These are phyloP conservation scores for Lateolabrax maculatus DNA, from an alignment of 2,797 vertebrate species.

Conservation along the genomic window DNA sequence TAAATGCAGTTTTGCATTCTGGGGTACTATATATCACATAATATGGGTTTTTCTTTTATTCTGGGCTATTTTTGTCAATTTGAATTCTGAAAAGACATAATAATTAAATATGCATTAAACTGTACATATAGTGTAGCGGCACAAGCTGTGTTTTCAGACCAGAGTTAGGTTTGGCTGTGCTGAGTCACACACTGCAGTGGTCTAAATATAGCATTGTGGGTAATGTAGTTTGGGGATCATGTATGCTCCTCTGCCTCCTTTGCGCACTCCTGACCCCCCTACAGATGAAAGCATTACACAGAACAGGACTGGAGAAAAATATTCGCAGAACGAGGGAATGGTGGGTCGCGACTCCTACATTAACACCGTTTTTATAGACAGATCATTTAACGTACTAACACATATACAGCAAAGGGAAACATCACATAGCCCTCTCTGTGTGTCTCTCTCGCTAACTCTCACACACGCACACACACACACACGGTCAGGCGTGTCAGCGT, in stretches of 20 bases:
- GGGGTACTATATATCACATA: background rate
- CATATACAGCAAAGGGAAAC: background rate
- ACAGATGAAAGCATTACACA: constrained; percentile 9
- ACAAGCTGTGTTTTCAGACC: constrained; percentile 43
- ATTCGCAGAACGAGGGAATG: background rate
- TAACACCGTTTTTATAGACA: background rate
- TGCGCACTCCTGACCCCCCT: constrained; percentile 35
- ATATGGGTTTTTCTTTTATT: background rate
- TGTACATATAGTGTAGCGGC: background rate
- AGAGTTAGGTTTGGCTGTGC: constrained; percentile 58
- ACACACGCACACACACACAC: constrained; percentile 6
- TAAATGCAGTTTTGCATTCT: background rate
- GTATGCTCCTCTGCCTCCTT: constrained; percentile 29
- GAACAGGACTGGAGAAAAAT: background rate
- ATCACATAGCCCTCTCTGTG: background rate
- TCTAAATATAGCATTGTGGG: constrained; percentile 82
- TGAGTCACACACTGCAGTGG: constrained; percentile 84
- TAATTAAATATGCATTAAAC: background rate
- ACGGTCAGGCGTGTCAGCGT: constrained; percentile 27
- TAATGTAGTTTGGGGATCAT: constrained; percentile 68
- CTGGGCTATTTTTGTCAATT: background rate
- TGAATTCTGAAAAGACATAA: background rate
- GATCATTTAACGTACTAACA: background rate
- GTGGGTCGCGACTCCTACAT: background rate
- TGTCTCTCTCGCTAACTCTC: background rate